Evolutionary conservation across 1,140 invertebrate species (phyloP), one percentile per base, ranked within the genome.

Genomic region (Nylanderia fulva): DNA sequence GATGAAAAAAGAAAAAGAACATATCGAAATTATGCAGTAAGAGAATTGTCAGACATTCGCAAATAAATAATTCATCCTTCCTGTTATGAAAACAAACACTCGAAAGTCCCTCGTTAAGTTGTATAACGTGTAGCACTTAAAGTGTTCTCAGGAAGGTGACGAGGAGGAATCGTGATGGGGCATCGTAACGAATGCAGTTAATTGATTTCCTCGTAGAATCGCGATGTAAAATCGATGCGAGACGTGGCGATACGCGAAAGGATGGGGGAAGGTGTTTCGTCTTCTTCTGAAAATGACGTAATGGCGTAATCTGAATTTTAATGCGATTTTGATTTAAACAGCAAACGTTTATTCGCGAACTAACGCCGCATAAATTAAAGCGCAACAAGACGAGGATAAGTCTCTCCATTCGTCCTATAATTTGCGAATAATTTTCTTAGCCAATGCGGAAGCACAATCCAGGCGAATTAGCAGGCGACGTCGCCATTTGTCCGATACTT

Each of bases 281-380:
- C 72, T 82, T n/a, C n/a, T 85, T 82, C 84, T 83, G 64, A 54
- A 82, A 82, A 80, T n/a, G n/a, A n/a, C 39, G n/a, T 60, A 82
- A 85, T 63, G 58, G 15, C 15, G 33, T 82, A 63, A 82, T 82
- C 68, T 71, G 24, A 85, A 82, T 85, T 84, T 86, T 69, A 64
- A 83, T 52, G 45, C 52, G 24, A 75, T 74, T 72, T 86, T 66
- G 42, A 86, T 86, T 72, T 75, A 64, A 86, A 66, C 15, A 21
- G 2, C 21, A 9, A 58, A 52, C 71, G 11, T 77, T 76, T 76
- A 63, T 76, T 76, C 27, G 8, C 36, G 72, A 75, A 60, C 9
- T 42, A 48, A 48, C 24, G 13, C 29, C 42, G 27, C 52, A 45
- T 80, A 61, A 84, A 76, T 84, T 36, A 64, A n/a, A 42, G 29